phyloP scores from a whole-genome alignment of 2,797 vertebrate genomes.

The Micromesistius poutassou region DNA sequence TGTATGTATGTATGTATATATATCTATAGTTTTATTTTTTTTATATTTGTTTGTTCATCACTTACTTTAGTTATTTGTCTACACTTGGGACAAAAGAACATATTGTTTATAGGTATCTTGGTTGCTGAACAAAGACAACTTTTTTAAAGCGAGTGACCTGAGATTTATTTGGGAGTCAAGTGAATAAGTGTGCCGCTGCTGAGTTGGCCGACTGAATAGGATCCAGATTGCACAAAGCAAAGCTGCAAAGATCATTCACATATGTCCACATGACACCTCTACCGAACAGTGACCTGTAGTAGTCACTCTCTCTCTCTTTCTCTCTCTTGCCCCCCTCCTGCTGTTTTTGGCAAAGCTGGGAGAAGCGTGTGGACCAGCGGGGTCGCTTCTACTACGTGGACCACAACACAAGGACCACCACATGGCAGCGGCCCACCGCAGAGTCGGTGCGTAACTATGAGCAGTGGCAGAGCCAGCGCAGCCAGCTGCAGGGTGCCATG shows the following conservation, averaged over 20 bases:
- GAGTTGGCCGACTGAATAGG: background rate
- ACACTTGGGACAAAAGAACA: too few species aligned
- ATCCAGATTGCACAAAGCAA: constrained; percentile 2
- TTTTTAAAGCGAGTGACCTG: background rate
- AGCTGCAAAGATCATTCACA: constrained; percentile 1
- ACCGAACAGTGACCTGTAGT: background rate
- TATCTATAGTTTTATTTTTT: too few species aligned
- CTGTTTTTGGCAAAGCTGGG: constrained; percentile 79
- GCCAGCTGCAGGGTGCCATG: constrained; percentile 96
- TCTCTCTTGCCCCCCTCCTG: background rate
- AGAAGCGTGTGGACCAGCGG: constrained; percentile 92
- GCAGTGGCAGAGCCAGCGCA: constrained; percentile 97
- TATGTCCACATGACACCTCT: background rate
- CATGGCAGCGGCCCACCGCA: constrained; percentile 95
- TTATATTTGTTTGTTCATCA: too few species aligned
- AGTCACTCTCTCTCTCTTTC: background rate
- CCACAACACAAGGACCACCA: constrained; percentile 96
- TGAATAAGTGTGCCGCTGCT: background rate
- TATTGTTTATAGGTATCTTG: too few species aligned
- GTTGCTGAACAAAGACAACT: too few species aligned
- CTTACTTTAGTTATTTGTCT: too few species aligned
- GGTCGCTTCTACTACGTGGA: constrained; percentile 96
- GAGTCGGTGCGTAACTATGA: constrained; percentile 95
- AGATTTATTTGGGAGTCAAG: background rate
- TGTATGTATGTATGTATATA: too few species aligned